These are phyloP conservation scores for Hippoglossus stenolepis DNA, from an alignment of 2,113 vertebrate species.

Conservation along the genomic window DNA sequence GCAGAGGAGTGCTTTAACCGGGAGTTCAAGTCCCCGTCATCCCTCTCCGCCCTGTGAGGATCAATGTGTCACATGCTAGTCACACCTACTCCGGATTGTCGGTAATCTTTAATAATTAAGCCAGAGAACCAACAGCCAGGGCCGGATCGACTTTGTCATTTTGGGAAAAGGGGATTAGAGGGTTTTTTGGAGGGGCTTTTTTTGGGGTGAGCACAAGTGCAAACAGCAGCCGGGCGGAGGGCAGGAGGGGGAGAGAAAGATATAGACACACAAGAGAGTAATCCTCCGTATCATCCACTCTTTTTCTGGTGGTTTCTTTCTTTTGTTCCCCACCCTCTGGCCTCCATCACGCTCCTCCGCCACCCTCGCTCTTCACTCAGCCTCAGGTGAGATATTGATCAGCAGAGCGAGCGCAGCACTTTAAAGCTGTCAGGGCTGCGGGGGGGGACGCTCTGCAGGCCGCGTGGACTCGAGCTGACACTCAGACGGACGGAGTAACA, in stretches of 20 bases:
- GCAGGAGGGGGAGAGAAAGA: not conserved
- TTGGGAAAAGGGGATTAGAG: not conserved
- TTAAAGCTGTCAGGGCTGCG: slow-evolving; percentile 1
- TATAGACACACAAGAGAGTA: slow-evolving; percentile 12
- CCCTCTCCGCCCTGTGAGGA: not conserved
- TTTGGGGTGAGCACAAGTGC: too few relatives aligned
- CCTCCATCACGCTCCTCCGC: not conserved
- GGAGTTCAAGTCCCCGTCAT: slow-evolving; percentile 58
- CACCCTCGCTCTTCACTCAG: not conserved
- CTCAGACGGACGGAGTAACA: too few relatives aligned
- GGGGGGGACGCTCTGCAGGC: too few relatives aligned
- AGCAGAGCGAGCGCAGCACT: slow-evolving; percentile 11
- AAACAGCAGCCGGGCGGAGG: too few relatives aligned
- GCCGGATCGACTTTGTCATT: slow-evolving; percentile 34
- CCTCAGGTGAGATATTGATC: slow-evolving; percentile 58
- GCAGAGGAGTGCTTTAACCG: slow-evolving; percentile 8
- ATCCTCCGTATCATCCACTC: slow-evolving; percentile 17
- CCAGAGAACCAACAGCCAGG: slow-evolving; percentile 43
- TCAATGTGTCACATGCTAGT: slow-evolving; percentile 54
- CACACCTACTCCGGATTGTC: slow-evolving; percentile 52
- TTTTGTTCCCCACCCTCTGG: not conserved
- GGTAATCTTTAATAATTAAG: slow-evolving; percentile 62
- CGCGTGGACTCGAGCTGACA: too few relatives aligned
- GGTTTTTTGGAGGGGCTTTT: too few relatives aligned
- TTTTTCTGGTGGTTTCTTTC: not conserved